These are phyloP conservation scores for Limanda limanda DNA, from an alignment of 2,113 vertebrate species.

Conservation along the genomic window DNA sequence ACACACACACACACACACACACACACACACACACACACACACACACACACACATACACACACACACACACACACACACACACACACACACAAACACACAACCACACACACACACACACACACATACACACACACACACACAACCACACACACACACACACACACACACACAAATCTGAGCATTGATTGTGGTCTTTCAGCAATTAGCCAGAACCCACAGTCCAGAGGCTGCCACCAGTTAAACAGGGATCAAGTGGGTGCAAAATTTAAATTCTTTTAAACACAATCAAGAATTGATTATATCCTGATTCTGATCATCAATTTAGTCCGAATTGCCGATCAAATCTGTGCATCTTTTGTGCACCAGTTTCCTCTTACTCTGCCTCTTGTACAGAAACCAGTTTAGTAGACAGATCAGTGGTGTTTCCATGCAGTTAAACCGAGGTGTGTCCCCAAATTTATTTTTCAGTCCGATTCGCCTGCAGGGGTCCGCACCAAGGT, in stretches of 20 bases:
- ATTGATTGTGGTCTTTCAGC: conserved; percentile 45
- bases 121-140: conserved; percentile 18
- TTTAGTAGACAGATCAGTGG: conserved; percentile 69
- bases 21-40: conserved; percentile 29
- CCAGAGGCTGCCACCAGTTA: conserved; percentile 38
- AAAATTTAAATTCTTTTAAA: neutral
- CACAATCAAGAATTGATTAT: conserved; percentile 4
- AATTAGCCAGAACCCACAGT: conserved; percentile 38
- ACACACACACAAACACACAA: conserved; percentile 24
- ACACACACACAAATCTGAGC: conserved; percentile 46
- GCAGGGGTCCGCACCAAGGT: conserved; percentile 57
- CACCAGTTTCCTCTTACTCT: neutral
- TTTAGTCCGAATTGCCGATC: conserved; percentile 18
- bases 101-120: conserved; percentile 25
- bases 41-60: conserved; percentile 15
- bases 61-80: conserved; percentile 33
- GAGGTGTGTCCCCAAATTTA: conserved; percentile 50
- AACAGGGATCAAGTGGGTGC: conserved; percentile 41
- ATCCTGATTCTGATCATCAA: conserved; percentile 17
- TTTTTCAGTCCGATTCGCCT: conserved; percentile 4
- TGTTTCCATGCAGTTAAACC: conserved; percentile 78
- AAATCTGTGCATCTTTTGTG: conserved; percentile 23
- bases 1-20: conserved; percentile 28
- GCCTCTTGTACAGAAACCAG: conserved; percentile 68
- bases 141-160: conserved; percentile 27